These are phyloP conservation scores for Hydractinia echinata DNA, from an alignment of 30 jellyfish, hydroid and myxozoan genomes.

Conservation along the genomic window DNA sequence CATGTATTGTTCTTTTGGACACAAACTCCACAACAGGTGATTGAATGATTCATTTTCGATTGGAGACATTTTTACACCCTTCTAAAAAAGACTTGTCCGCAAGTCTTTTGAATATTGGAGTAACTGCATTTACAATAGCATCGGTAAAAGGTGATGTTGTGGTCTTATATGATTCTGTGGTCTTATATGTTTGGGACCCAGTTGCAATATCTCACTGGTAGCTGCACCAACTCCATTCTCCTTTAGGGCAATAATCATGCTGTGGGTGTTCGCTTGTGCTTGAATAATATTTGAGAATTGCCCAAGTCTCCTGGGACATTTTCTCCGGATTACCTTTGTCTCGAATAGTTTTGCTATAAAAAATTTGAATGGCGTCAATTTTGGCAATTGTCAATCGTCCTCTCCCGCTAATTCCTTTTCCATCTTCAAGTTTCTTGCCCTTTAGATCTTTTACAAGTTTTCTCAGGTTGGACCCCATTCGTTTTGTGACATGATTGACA, in stretches of 20 bases:
- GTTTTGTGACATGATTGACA: too few species aligned
- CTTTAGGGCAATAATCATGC: constrained; percentile 12
- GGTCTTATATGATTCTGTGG: not conserved
- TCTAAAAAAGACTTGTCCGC: not conserved
- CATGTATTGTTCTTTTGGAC: not conserved
- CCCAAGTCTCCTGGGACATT: too few species aligned
- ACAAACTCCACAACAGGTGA: not conserved
- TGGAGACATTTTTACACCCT: not conserved
- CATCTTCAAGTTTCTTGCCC: too few species aligned
- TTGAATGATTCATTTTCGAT: not conserved
- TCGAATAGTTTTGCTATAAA: too few species aligned
- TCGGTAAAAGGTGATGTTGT: not conserved
- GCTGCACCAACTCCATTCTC: not conserved
- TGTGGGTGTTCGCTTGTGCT: constrained; percentile 6
- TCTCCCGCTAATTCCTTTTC: too few species aligned
- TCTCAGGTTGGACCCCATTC: too few species aligned
- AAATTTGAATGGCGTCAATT: too few species aligned
- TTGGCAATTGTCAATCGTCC: too few species aligned
- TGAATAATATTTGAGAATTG: too few species aligned
- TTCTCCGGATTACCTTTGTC: too few species aligned
- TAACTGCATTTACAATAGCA: not conserved
- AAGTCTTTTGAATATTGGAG: constrained; percentile 5
- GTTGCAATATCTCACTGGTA: not conserved
- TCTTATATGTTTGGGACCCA: too few species aligned
- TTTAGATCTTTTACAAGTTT: too few species aligned